Evolutionary conservation across 2,113 vertebrate genomes (phyloP).

Genomic region (Mesitornis unicolor): DNA sequence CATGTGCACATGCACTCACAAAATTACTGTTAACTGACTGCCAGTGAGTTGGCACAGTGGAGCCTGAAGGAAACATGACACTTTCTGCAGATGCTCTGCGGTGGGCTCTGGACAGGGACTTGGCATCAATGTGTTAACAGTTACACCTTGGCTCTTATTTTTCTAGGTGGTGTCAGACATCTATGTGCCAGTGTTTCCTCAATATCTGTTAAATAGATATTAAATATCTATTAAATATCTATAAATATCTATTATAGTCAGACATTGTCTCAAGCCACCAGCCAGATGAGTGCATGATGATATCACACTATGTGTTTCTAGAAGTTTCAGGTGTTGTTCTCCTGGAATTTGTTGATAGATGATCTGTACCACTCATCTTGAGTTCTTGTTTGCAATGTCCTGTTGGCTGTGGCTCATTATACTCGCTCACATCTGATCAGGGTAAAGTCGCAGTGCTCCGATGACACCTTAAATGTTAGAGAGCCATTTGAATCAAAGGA

Average conservation of each 20-base stretch:
- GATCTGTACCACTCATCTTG: not conserved
- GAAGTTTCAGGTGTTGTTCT: not conserved
- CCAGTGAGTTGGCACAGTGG: not conserved
- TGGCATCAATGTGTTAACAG: not conserved
- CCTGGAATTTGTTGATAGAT: not conserved
- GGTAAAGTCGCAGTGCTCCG: not conserved
- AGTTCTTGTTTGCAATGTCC: not conserved
- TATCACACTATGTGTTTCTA: not conserved
- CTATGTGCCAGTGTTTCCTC: too few species aligned
- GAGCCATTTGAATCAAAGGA: not conserved
- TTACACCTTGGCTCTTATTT: not conserved
- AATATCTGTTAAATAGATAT: not conserved
- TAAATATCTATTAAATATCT: too few species aligned
- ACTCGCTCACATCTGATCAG: not conserved
- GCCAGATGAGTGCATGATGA: fast-evolving
- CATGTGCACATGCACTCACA: not conserved
- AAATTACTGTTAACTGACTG: not conserved
- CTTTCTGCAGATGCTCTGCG: not conserved
- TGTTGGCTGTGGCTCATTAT: not conserved
- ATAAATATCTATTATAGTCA: too few species aligned
- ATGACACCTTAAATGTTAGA: not conserved
- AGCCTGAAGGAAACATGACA: not conserved
- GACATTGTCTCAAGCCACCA: not conserved
- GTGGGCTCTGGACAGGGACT: not conserved
- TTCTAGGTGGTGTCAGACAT: not conserved